A percentile compares a stretch with the other conserved stretches of the same genome.
phyloP scores from a whole-genome alignment of 2,113 vertebrate species.

The Pachypanchax playfairii region DNA sequence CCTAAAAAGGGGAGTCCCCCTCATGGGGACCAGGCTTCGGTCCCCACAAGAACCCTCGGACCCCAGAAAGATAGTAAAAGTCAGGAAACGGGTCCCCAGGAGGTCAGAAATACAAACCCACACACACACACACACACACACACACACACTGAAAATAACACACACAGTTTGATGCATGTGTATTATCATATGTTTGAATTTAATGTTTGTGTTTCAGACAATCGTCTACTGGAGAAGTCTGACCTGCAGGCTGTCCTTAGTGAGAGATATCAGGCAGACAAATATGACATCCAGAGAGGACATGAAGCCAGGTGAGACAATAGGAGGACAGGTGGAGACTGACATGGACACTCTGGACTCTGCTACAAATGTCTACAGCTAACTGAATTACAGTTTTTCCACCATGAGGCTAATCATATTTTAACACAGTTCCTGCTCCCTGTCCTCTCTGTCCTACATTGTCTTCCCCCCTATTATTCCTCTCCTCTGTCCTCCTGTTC shows the following conservation, averaged over 20 bases:
- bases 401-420: neutral
- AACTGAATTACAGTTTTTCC: neutral
- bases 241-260: conserved; percentile 92
- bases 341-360: neutral
- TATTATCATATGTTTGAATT: neutral
- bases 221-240: conserved; percentile 92
- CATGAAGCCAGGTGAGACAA: conserved; percentile 87
- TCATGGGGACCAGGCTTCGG: no score
- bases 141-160: no score
- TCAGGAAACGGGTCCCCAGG: no score
- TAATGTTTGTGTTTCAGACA: conserved; percentile 79
- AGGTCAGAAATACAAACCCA: no score
- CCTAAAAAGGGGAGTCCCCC: no score
- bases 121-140: no score
- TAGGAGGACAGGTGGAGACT: neutral
- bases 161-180: no score
- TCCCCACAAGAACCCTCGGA: no score
- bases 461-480: neutral
- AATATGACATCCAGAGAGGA: conserved; percentile 88
- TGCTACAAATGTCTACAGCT: neutral
- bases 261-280: conserved; percentile 92
- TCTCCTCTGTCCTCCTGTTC: neutral
- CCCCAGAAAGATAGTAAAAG: no score
- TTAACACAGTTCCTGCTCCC: rapidly evolving
- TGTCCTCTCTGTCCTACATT: neutral